phyloP scores from a whole-genome alignment of 2,797 vertebrate species.

The Schizothorax lantsangensis region DNA sequence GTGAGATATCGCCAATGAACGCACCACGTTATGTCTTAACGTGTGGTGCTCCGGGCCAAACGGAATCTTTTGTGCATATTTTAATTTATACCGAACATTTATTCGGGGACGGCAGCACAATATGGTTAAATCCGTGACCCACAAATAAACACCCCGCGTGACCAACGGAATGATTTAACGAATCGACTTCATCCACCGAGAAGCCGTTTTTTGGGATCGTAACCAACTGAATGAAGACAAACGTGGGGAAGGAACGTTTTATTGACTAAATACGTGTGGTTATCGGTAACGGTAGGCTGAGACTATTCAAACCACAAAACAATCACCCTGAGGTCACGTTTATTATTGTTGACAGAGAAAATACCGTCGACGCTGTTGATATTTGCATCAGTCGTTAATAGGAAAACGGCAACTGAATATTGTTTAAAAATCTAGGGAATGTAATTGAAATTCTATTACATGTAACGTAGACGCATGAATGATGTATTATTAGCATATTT shows the following conservation, averaged over 20 bases:
- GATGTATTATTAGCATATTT: neutral
- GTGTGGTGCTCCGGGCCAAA: neutral
- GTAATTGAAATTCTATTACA: neutral
- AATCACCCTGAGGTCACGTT: neutral
- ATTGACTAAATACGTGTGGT: slow-evolving; percentile 7
- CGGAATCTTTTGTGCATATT: neutral
- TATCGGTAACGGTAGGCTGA: slow-evolving; percentile 49
- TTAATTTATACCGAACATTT: neutral
- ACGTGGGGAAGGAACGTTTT: neutral
- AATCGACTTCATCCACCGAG: neutral
- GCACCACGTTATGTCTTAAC: neutral
- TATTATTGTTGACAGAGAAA: neutral
- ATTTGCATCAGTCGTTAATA: neutral
- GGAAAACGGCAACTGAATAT: neutral
- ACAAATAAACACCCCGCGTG: neutral
- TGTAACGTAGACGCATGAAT: neutral
- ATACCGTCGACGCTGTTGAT: neutral
- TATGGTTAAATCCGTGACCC: neutral
- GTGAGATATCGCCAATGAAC: slow-evolving; percentile 49
- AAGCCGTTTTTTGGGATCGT: neutral
- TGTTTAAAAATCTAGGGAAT: neutral
- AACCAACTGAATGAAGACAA: neutral
- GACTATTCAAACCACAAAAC: neutral
- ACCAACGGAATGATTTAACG: slow-evolving; percentile 45
- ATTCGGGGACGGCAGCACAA: too few species aligned